Evolutionary conservation across 2,888 invertebrate genomes (phyloP).

Genomic region (Phlogophora meticulosa): DNA sequence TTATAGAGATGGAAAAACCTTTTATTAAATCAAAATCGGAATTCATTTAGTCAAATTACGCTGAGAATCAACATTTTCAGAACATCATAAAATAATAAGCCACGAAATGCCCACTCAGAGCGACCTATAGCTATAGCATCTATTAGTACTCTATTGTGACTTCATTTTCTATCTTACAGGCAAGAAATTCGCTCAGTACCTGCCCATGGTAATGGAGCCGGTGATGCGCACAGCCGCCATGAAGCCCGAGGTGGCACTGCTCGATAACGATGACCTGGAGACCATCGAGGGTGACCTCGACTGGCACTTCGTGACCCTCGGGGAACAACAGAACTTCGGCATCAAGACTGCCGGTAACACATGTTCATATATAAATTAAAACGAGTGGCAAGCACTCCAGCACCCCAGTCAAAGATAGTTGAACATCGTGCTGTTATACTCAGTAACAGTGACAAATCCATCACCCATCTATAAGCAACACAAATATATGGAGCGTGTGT

Average conservation of each 20-base stretch:
- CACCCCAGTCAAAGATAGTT: too few species aligned
- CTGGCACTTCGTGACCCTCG: slow-evolving; percentile 98
- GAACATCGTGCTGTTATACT: too few species aligned
- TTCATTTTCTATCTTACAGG: slow-evolving; percentile 83
- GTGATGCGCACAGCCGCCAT: slow-evolving; percentile 97
- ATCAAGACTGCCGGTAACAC: slow-evolving; percentile 95
- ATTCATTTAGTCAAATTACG: too few species aligned
- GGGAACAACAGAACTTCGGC: slow-evolving; percentile 98
- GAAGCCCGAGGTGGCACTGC: slow-evolving; percentile 97
- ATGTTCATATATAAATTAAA: neutral
- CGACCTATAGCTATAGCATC: neutral
- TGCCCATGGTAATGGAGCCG: slow-evolving; percentile 98
- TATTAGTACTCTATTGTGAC: neutral
- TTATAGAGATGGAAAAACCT: too few species aligned
- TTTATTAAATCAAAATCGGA: too few species aligned
- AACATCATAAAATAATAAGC: too few species aligned
- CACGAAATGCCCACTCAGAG: too few species aligned
- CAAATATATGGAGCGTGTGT: too few species aligned
- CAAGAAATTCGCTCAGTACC: slow-evolving; percentile 96
- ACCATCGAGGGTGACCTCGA: slow-evolving; percentile 96
- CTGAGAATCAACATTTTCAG: too few species aligned
- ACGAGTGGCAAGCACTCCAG: too few species aligned
- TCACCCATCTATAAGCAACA: too few species aligned
- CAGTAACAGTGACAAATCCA: too few species aligned
- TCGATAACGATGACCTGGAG: slow-evolving; percentile 96